Evolutionary conservation across 2,888 invertebrate genomes (phyloP), one percentile per base, ranked within the genome.

Genomic region (Omphaloscelis lunosa): DNA sequence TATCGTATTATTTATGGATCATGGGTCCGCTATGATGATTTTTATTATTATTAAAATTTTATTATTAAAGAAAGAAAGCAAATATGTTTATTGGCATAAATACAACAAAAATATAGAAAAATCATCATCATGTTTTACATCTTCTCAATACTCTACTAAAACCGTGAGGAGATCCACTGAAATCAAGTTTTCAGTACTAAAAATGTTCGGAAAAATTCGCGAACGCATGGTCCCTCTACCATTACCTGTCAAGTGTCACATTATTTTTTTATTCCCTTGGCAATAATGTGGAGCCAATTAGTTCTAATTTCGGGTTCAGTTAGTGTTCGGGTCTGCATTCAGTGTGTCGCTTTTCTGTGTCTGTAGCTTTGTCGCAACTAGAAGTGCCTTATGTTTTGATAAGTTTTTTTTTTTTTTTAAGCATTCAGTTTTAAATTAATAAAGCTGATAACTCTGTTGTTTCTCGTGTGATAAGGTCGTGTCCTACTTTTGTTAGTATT

Each of bases 271-370:
- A 83, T 59, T 86, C 86, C 83, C 73, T 12, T 56, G 83, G 23
- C 29, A 34, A 39, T 86, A 56, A 68, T 73, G 12, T 45, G 58
- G 29, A 62, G 15, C 20, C 48, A 74, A 78, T 79, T 83, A 83
- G 51, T 41, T 5, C 63, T 75, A 58, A 83, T 68, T 83, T 83
- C 12, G 66, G 72, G 51, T 29, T 79, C 79, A 86, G 74, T 86
- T 23, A 15, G 59, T 41, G 23, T n/a, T 74, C 45, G 73, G 20
- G n/a, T 39, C 20, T n/a, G 39, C n/a, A 58, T 58, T 20, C 41
- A 72, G 79, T 23, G 29, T 39, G 74, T 61, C 61, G 83, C 20
- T 45, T 62, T 58, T 66, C 12, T 48, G 34, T 11, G 23, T 23
- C 8, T 65, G 77, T 59, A 27, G 58, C 2, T 41, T 41, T 41